Evolutionary conservation across 2,888 invertebrate species (phyloP), one percentile per base, ranked within the genome.

Genomic region (Aelia acuminata): DNA sequence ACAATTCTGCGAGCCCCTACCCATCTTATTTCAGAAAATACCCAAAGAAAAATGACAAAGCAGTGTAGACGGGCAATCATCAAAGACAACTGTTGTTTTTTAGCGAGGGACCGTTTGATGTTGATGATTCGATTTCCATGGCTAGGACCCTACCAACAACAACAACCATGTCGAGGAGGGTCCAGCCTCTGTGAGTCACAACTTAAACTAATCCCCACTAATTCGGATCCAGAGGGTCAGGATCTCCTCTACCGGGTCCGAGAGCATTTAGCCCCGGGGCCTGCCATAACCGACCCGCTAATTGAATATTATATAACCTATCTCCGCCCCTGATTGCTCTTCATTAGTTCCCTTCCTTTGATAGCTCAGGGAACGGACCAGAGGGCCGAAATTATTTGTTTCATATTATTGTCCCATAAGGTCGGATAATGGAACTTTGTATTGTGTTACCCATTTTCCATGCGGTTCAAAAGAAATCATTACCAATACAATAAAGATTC

Each of bases 251-350:
- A 18, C 7, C 8, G 39, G 75, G 22, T 2, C 0, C 15, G 8
- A 26, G 57, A 26, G 57, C 75, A 35, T 20, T 75, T 39, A 39
- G 39, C 39, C 26, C 39, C 3, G 20, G 22, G 75, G 39, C 20
- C 75, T 22, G 1, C 35, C 26, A 7, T 18, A 35, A 49, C 20
- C 49, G 49, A 1, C 49, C 49, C 20, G n/a, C 53, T 75, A 75
- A 75, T 75, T 57, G 39, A 75, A 75, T 75, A 75, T 75, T 75
- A 75, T 75, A 75, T 75, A 75, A 75, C 75, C 75, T 22, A 35
- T 75, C 39, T 75, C 39, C 75, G 5, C 75, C 11, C 20, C 20
- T 75, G 75, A 75, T 39, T 75, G 39, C 26, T 75, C 75, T 53
- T 26, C 11, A 57, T 57, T 13, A 31, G 57, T 11, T 53, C n/a